phyloP scores from a whole-genome alignment of 1,140 invertebrate genomes.

The Habropoda laboriosa region DNA sequence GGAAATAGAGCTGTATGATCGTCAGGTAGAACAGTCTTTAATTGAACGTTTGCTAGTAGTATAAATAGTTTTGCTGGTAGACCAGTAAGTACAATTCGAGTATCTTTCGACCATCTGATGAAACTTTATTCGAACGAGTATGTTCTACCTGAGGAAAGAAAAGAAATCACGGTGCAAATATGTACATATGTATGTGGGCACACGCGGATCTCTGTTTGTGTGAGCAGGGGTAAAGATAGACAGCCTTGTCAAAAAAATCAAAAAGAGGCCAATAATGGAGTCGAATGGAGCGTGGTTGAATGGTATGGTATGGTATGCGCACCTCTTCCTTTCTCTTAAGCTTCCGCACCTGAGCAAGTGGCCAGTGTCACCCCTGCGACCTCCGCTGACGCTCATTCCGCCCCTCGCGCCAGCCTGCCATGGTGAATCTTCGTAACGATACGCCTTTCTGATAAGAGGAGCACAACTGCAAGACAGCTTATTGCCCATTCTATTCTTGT shows the following conservation, averaged over 20 bases:
- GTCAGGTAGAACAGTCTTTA: no score
- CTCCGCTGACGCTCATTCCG: conserved; percentile 71
- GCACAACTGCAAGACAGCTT: conserved; percentile 97
- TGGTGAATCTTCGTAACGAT: conserved; percentile 96
- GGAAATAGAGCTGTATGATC: conserved; percentile 6
- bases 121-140: neutral
- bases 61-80: no score
- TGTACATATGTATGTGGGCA: conserved; percentile 33
- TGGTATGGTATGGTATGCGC: conserved; percentile 81
- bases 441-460: conserved; percentile 95
- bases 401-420: conserved; percentile 86
- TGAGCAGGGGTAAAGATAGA: neutral
- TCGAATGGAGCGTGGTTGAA: conserved; percentile 76
- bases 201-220: no score
- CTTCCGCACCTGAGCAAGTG: conserved; percentile 93
- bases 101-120: no score
- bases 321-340: conserved; percentile 83
- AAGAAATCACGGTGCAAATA: conserved; percentile 51
- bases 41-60: no score
- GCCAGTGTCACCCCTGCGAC: conserved; percentile 90
- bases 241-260: conserved; percentile 55
- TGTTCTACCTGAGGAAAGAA: conserved; percentile 52
- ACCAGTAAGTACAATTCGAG: no score
- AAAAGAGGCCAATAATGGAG: conserved; percentile 66
- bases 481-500: conserved; percentile 90